These are phyloP conservation scores for Festucalex cinctus DNA, from an alignment of 2,113 vertebrate genomes.

Conservation along the genomic window DNA sequence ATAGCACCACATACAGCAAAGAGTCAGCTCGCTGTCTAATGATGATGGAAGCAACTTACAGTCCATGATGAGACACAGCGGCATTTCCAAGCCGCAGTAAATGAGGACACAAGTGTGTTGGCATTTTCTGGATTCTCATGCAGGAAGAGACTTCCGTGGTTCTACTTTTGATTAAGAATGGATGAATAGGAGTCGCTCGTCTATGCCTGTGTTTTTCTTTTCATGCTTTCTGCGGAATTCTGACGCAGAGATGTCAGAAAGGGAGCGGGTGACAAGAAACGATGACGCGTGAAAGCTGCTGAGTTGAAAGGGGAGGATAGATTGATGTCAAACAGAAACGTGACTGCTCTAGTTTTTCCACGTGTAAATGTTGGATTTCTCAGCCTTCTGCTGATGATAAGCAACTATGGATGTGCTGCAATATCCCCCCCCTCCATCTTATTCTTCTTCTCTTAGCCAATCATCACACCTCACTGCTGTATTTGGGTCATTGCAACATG, in stretches of 20 bases:
- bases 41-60: conserved; percentile 15
- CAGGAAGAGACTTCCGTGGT: conserved; percentile 15
- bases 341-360: conserved; percentile 33
- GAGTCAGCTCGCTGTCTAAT: conserved; percentile 31
- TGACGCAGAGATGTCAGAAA: conserved; percentile 9
- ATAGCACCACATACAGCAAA: conserved; percentile 18
- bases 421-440: conserved; percentile 25
- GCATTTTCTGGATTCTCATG: conserved; percentile 30
- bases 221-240: conserved; percentile 22
- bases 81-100: conserved; percentile 24
- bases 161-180: conserved; percentile 53
- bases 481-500: conserved; percentile 75
- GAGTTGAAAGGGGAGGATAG: background rate
- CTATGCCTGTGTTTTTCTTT: conserved; percentile 10
- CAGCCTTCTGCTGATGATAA: conserved; percentile 58
- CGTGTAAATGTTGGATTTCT: conserved; percentile 69
- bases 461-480: conserved; percentile 52
- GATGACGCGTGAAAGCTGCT: conserved; percentile 4
- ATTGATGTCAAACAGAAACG: conserved; percentile 16
- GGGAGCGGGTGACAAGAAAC: conserved; percentile 3
- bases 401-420: conserved; percentile 49
- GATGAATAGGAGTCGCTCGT: conserved; percentile 32
- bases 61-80: conserved; percentile 20
- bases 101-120: conserved; percentile 21
- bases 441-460: conserved; percentile 62